Conservation (phyloP, 2,797 vertebrate genomes). For the Somateria mollissima region DNA sequence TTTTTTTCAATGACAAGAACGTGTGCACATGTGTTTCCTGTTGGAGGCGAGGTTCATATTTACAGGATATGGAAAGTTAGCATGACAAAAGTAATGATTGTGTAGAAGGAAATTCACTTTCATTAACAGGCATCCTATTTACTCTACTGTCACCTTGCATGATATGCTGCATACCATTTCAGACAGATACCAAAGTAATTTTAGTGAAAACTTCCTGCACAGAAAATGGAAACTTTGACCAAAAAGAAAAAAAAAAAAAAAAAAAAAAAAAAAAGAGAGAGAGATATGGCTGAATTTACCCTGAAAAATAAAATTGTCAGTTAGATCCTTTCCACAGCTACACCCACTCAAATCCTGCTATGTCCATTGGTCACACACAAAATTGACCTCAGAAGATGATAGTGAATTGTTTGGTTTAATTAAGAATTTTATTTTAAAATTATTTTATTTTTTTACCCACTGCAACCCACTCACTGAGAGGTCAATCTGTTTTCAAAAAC, state of each 20-base stretch:
- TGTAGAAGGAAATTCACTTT: slow-evolving; percentile 71
- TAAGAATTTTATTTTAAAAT: background rate
- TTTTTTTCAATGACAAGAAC: slow-evolving; percentile 33
- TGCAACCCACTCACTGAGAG: background rate
- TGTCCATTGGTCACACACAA: background rate
- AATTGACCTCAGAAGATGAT: background rate
- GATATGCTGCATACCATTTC: background rate
- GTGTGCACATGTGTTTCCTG: slow-evolving; percentile 69
- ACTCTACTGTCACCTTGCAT: slow-evolving; percentile 15
- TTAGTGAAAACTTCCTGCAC: slow-evolving; percentile 15
- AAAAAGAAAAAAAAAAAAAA: background rate
- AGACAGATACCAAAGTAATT: background rate
- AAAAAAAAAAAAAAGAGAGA: background rate
- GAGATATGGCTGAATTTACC: background rate
- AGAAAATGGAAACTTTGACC: slow-evolving; percentile 44
- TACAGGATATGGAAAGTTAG: slow-evolving; percentile 73
- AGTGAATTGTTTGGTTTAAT: background rate
- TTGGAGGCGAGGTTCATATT: slow-evolving; percentile 35
- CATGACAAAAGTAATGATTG: slow-evolving; percentile 62
- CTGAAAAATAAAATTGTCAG: background rate
- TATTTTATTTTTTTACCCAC: background rate
- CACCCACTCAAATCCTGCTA: background rate
- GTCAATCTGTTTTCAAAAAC: background rate
- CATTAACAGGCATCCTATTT: slow-evolving; percentile 62
- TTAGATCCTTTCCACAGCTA: background rate